These are phyloP conservation scores for Crossaster papposus DNA, from an alignment of 53 echinoderm and acorn worm species.

Conservation along the genomic window DNA sequence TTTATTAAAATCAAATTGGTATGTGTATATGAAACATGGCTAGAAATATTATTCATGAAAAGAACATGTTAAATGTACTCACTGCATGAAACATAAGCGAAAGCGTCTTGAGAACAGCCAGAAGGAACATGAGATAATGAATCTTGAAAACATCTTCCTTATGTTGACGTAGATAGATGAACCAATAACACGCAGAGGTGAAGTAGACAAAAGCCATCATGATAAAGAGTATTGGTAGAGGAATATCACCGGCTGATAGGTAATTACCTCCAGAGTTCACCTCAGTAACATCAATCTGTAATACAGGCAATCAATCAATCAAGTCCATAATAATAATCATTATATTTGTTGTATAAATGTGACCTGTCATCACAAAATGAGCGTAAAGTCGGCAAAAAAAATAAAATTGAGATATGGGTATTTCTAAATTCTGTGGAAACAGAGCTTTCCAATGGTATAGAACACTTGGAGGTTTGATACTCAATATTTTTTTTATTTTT, in stretches of 20 bases:
- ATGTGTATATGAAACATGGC: not conserved
- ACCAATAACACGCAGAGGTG: slow-evolving; percentile 78
- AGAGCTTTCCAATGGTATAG: too few species aligned
- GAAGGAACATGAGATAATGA: slow-evolving; percentile 91
- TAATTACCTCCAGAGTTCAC: slow-evolving; percentile 81
- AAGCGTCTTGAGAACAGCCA: slow-evolving; percentile 81
- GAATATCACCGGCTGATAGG: slow-evolving; percentile 90
- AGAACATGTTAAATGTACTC: too few species aligned
- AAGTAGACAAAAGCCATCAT: slow-evolving; percentile 88
- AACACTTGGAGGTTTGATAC: too few species aligned
- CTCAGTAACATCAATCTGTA: slow-evolving; percentile 55
- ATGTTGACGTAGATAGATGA: slow-evolving; percentile 79
- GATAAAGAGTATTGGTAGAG: slow-evolving; percentile 77
- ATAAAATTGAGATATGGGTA: too few species aligned
- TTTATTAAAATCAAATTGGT: not conserved
- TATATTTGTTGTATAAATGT: too few species aligned
- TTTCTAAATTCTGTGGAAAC: too few species aligned
- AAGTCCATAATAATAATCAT: too few species aligned
- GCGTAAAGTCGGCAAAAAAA: too few species aligned
- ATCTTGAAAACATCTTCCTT: slow-evolving; percentile 92
- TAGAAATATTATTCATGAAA: not conserved
- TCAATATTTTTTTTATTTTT: too few species aligned
- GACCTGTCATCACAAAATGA: too few species aligned
- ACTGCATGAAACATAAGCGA: slow-evolving; percentile 97
- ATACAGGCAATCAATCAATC: too few species aligned